Percentiles rank a stretch among this genome's conserved stretches.
Conservation (phyloP, 2,113 vertebrate genomes). For the Xenopus laevis region DNA sequence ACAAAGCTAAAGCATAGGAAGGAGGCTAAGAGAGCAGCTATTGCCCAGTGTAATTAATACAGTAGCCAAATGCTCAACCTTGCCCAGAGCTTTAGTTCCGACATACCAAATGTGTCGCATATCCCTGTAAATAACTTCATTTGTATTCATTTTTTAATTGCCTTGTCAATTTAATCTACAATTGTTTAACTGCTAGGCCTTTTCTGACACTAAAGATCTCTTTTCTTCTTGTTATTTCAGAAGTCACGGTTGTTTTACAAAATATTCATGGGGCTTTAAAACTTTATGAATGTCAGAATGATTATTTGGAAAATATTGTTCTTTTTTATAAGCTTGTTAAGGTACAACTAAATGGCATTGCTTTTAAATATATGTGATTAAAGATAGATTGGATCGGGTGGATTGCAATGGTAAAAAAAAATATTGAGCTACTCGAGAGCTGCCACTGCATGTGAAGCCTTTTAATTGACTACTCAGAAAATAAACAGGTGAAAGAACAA, state of each 20-base stretch:
- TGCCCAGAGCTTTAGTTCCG: no score
- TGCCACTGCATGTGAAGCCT: slow-evolving; percentile 25
- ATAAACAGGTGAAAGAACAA: slow-evolving; percentile 31
- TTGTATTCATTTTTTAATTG: no score
- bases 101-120: no score
- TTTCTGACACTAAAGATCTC: no score
- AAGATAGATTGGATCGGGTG: slow-evolving; percentile 1
- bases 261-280: background rate
- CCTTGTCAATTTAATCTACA: no score
- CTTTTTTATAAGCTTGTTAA: slow-evolving; percentile 32
- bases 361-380: slow-evolving; percentile 36
- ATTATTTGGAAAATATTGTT: slow-evolving; percentile 30
- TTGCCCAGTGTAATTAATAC: no score
- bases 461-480: slow-evolving; percentile 5
- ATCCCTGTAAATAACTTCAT: no score
- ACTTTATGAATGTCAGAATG: slow-evolving; percentile 27
- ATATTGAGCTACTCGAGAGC: background rate
- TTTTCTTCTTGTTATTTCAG: no score
- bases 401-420: slow-evolving; percentile 40
- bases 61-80: no score
- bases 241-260: background rate
- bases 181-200: no score
- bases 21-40: no score
- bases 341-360: slow-evolving; percentile 9
- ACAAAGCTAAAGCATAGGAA: no score